Evolutionary conservation across 2,888 invertebrate species (phyloP).

Genomic region (Scrobipalpa atriplicella): DNA sequence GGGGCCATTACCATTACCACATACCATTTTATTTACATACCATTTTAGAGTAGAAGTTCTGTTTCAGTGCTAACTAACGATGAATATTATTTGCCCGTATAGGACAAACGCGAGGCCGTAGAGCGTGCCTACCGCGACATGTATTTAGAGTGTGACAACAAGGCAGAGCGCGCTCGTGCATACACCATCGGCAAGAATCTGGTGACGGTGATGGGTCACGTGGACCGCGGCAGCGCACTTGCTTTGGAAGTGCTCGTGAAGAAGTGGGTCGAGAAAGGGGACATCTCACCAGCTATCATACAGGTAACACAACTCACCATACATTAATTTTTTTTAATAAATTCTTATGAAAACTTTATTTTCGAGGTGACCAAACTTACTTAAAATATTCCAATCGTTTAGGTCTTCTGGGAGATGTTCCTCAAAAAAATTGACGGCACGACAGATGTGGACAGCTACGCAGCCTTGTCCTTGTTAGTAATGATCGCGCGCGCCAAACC

Average conservation of each 20-base stretch:
- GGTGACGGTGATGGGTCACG: slow-evolving; percentile 50
- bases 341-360: no score
- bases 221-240: slow-evolving; percentile 71
- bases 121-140: slow-evolving; percentile 89
- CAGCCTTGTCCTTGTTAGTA: slow-evolving; percentile 89
- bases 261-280: slow-evolving; percentile 72
- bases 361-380: background rate
- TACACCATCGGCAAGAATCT: slow-evolving; percentile 62
- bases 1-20: no score
- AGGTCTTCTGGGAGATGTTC: slow-evolving; percentile 94
- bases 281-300: slow-evolving; percentile 70
- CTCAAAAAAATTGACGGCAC: slow-evolving; percentile 88
- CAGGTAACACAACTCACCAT: slow-evolving; percentile 57
- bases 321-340: background rate
- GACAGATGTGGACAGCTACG: slow-evolving; percentile 86
- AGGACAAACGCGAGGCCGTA: slow-evolving; percentile 87
- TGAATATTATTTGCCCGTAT: background rate
- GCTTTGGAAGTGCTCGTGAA: slow-evolving; percentile 70
- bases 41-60: no score
- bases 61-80: no score
- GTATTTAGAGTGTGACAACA: slow-evolving; percentile 82
- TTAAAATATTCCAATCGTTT: slow-evolving; percentile 34
- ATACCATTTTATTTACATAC: no score
- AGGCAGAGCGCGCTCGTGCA: slow-evolving; percentile 74
- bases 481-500: slow-evolving; percentile 86